These are phyloP conservation scores for Cotesia congregata DNA, from an alignment of 2,888 invertebrate species.

Conservation along the genomic window DNA sequence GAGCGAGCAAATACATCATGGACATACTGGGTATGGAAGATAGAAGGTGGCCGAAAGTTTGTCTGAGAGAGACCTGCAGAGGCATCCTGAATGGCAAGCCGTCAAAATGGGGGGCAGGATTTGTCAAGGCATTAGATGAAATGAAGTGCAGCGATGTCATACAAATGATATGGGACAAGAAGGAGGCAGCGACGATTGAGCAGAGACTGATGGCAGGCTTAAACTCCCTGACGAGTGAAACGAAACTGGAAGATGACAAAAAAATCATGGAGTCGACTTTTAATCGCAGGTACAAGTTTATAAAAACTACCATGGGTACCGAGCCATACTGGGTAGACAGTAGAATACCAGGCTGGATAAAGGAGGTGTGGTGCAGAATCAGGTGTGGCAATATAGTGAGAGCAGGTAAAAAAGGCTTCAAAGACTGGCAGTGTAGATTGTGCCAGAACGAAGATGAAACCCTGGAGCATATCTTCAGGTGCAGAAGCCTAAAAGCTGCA, in stretches of 20 bases:
- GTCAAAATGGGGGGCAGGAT: not conserved
- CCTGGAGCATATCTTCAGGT: too few relatives aligned
- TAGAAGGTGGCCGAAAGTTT: not conserved
- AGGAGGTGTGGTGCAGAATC: not conserved
- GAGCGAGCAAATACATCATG: not conserved
- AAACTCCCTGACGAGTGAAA: not conserved
- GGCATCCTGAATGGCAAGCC: not conserved
- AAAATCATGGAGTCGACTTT: conserved; percentile 9
- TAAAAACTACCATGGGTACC: not conserved
- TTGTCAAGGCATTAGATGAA: not conserved
- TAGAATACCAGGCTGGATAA: not conserved
- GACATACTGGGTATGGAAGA: not conserved
- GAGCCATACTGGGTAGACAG: not conserved
- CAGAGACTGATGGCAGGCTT: not conserved
- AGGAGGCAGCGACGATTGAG: too few relatives aligned
- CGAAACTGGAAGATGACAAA: not conserved
- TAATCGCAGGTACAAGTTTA: not conserved
- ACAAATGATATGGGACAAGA: too few relatives aligned
- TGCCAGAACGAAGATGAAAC: too few relatives aligned
- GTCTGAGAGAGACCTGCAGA: conserved; percentile 13
- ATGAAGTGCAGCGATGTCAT: not conserved
- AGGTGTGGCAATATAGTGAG: not conserved
- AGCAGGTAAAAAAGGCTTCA: not conserved
- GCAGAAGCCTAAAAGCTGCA: too few relatives aligned
- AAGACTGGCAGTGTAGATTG: too few relatives aligned